Percentiles rank a stretch among this genome's conserved stretches.
These are phyloP conservation scores for Hyaena hyaena DNA, from an alignment of 2,113 vertebrate genomes.

Conservation along the genomic window DNA sequence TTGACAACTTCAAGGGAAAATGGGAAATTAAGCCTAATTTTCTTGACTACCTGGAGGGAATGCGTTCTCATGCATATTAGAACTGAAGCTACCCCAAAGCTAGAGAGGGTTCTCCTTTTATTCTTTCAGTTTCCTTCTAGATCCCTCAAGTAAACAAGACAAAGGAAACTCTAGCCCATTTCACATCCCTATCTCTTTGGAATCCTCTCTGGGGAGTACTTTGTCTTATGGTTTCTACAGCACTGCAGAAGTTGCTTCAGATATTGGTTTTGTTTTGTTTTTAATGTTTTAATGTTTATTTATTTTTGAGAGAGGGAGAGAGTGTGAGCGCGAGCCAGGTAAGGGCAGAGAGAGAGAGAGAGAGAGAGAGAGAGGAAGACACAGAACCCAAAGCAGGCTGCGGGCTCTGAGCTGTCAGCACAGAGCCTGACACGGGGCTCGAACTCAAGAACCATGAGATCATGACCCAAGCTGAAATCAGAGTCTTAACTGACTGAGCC, in stretches of 20 bases:
- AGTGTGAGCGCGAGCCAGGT: no score
- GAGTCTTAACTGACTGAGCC: no score
- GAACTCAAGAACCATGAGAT: no score
- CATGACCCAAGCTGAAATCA: no score
- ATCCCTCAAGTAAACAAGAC: background rate
- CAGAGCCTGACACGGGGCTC: no score
- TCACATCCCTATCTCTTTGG: background rate
- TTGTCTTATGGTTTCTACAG: background rate
- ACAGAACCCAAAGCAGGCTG: no score
- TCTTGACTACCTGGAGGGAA: background rate
- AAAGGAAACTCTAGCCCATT: background rate
- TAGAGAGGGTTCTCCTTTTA: background rate
- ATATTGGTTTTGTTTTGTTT: background rate
- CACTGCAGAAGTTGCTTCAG: background rate
- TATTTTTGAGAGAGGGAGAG: no score
- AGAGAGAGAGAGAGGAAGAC: no score
- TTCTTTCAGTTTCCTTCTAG: background rate
- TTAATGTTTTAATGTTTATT: no score
- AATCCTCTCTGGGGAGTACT: background rate
- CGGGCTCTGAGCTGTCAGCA: no score
- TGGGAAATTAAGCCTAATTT: background rate
- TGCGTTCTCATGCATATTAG: background rate
- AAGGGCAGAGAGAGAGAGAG: no score
- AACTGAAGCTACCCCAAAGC: background rate
- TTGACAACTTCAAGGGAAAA: background rate